A percentile compares a stretch with the other conserved stretches of the same genome.
Conservation (phyloP, 2,888 invertebrate species). For the Limnephilus lunatus region DNA sequence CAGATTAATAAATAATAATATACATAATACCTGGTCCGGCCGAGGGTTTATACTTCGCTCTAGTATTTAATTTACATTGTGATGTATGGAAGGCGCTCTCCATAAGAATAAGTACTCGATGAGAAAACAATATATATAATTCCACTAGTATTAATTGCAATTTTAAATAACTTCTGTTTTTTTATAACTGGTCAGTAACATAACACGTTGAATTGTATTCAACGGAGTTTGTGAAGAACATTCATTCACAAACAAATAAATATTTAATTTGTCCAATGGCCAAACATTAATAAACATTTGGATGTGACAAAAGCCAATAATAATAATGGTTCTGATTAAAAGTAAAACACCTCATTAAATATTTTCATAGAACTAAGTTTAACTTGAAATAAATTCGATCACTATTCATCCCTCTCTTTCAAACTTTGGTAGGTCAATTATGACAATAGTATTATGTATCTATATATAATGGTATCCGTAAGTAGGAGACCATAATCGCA, state of each 20-base stretch:
- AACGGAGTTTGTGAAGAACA: background rate
- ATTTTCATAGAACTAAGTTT: slow-evolving; percentile 38
- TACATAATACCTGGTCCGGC: background rate
- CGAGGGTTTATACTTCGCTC: background rate
- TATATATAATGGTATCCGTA: slow-evolving; percentile 46
- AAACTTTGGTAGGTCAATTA: slow-evolving; percentile 62
- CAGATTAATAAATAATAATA: background rate
- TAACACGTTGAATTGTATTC: background rate
- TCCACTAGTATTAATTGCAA: background rate
- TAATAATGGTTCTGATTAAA: slow-evolving; percentile 22
- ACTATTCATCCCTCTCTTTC: slow-evolving; percentile 33
- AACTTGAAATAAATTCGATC: slow-evolving; percentile 21
- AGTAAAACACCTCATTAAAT: slow-evolving; percentile 42
- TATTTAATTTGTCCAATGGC: slow-evolving; percentile 21
- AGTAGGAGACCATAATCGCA: slow-evolving; percentile 26
- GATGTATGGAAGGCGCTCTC: background rate
- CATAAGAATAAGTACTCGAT: background rate
- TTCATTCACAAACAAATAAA: slow-evolving; percentile 29
- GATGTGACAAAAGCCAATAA: slow-evolving; percentile 41
- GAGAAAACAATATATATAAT: background rate
- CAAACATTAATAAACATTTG: slow-evolving; percentile 43
- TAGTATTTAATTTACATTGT: background rate
- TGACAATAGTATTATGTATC: slow-evolving; percentile 29
- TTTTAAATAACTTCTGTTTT: background rate
- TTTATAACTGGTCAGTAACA: slow-evolving; percentile 2